phyloP scores from a whole-genome alignment of 1,140 invertebrate species.

The Drosophila pruinosa region DNA sequence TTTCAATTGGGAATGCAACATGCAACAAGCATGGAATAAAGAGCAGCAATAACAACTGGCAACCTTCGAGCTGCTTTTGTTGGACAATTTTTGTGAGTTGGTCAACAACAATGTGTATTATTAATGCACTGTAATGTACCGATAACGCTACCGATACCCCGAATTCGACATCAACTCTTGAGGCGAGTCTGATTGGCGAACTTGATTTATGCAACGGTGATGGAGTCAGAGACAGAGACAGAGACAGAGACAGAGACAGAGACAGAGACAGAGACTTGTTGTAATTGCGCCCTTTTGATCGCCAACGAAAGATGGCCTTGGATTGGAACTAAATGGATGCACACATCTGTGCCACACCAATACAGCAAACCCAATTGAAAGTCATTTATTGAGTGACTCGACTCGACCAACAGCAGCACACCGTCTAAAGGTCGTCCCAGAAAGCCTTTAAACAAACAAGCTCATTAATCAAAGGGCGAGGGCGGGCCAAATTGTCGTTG shows the following conservation, averaged over 20 bases:
- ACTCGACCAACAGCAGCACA: background rate
- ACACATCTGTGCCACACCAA: background rate
- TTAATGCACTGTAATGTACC: background rate
- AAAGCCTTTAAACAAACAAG: constrained; percentile 15
- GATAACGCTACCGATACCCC: background rate
- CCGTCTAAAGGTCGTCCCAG: background rate
- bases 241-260: background rate
- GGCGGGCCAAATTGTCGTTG: constrained; percentile 1
- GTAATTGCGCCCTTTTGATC: constrained; percentile 31
- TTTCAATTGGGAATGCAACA: constrained; percentile 28
- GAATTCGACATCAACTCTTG: background rate
- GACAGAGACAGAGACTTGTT: background rate
- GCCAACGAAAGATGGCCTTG: constrained; percentile 7
- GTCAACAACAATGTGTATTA: background rate
- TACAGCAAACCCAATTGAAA: background rate
- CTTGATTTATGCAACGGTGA: constrained; percentile 12
- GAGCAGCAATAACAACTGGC: background rate
- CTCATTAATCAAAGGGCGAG: constrained; percentile 18
- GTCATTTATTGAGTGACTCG: background rate
- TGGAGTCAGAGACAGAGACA: background rate
- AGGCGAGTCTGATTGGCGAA: constrained; percentile 7
- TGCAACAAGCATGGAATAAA: constrained; percentile 13
- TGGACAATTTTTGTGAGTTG: background rate
- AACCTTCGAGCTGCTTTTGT: constrained; percentile 12
- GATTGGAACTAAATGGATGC: background rate